Percentiles rank a stretch among this genome's conserved stretches.
These are phyloP conservation scores for Ophion ventricosus DNA, from an alignment of 2,888 invertebrate species.

Conservation along the genomic window DNA sequence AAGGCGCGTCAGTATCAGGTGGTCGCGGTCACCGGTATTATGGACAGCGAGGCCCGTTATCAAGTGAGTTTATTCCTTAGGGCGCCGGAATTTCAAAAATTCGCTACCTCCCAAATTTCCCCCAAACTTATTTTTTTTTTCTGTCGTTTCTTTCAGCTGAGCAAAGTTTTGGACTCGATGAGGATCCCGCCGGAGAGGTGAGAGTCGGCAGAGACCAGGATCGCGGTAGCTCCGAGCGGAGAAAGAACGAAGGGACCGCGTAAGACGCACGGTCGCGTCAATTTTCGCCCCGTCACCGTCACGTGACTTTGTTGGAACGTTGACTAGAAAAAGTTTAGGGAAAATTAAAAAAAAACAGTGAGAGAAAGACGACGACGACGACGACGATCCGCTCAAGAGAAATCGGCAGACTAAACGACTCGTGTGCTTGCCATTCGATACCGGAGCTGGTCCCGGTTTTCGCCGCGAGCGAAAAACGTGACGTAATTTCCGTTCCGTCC, in stretches of 20 bases:
- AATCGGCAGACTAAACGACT: constrained; percentile 16
- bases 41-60: constrained; percentile 90
- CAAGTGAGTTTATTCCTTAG: constrained; percentile 85
- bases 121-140: constrained; percentile 30
- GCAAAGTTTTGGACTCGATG: constrained; percentile 90
- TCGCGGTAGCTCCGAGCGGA: constrained; percentile 39
- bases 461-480: constrained; percentile 2
- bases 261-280: constrained; percentile 32
- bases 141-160: constrained; percentile 86
- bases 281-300: constrained; percentile 49
- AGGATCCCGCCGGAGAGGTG: constrained; percentile 90
- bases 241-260: constrained; percentile 35
- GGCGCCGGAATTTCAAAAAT: background rate
- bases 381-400: constrained; percentile 32
- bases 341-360: constrained; percentile 12
- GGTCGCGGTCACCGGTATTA: constrained; percentile 90
- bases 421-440: background rate
- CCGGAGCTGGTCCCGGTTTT: constrained; percentile 44
- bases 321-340: constrained; percentile 17
- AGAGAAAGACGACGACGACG: constrained; percentile 35
- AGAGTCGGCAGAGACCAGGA: constrained; percentile 78
- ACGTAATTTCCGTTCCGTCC: background rate
- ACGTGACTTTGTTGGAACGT: constrained; percentile 62
- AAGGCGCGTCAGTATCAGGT: constrained; percentile 94
- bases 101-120: background rate